Base-by-base conservation (phyloP, 1,140 invertebrate genomes). In the Penaeus vannamei region DNA sequence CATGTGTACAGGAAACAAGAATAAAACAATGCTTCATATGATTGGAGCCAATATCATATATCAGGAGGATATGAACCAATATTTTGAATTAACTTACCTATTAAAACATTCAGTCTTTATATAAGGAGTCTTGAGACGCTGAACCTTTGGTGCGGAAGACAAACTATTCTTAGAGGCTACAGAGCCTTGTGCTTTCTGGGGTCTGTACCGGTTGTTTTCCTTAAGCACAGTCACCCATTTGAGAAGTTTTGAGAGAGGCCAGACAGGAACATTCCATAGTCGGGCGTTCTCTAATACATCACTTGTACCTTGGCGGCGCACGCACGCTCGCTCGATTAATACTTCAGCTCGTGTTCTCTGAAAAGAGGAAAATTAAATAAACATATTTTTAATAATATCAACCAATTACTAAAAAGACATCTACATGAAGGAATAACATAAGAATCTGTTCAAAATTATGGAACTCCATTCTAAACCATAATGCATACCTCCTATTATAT, bases 321-420 rank as follows among this genome's bases (percentile, higher is more conserved):
- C 80, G 85, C 90, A 90, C 14, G 86, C 90, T 32, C 90, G 86
- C 60, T 90, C 90, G 32, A 90, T 76, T 69, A 90, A 29, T 32
- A 90, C 90, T 61, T 90, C 90, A 26, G 90, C 90, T 72, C 90
- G 69, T 59, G 90, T 90, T 23, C 90, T 62, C 90, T 90, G 77
- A n/a, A 81, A 46, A 61, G 19, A 19, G 32, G n/a, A 26, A 72
- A 72, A 23, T 26, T 23, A 66, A 26, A 66, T 26, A 23, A 66
- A 66, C 26, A 66, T n/a, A 64, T 66, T 66, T 66, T 10, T 14
- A 53, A 53, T 53, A 53, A 53, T 53, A 53, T 53, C 8, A 17
- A 10, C 10, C 42, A 53, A 53, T 17, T 0, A 53, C 53, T 14
- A 17, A 53, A 53, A 53, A 12, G 53, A 14, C 1, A 10, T 53